These are phyloP conservation scores for Dendrocopos noguchii DNA, from an alignment of 2,113 vertebrate genomes.

Conservation along the genomic window DNA sequence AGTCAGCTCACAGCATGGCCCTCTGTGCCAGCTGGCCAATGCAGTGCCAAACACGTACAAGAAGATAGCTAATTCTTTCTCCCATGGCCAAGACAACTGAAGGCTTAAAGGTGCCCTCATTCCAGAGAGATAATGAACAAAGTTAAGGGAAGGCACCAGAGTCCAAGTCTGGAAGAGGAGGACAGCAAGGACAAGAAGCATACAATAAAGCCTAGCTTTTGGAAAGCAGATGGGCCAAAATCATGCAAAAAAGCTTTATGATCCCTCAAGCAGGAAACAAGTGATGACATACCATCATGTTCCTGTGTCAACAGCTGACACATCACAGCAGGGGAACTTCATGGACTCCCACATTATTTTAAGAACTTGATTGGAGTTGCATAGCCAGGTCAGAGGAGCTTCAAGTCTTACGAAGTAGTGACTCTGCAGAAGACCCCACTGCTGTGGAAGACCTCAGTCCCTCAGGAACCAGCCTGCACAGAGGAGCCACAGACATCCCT, in stretches of 20 bases:
- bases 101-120: background rate
- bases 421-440: background rate
- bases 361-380: background rate
- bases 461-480: background rate
- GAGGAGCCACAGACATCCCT: background rate
- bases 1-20: background rate
- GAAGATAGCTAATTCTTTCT: background rate
- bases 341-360: background rate
- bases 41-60: background rate
- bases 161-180: background rate
- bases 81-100: background rate
- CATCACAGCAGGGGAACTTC: background rate
- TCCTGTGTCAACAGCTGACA: conserved; percentile 59
- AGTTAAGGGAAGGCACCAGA: background rate
- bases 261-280: conserved; percentile 38
- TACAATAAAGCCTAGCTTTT: background rate
- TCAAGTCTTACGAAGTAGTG: background rate
- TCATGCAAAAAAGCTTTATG: background rate
- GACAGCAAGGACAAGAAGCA: background rate
- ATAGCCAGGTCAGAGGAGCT: background rate
- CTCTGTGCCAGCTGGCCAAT: background rate
- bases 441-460: background rate
- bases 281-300: conserved; percentile 47
- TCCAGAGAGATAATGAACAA: fast-evolving
- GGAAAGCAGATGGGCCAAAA: conserved; percentile 22